A percentile compares a stretch with the other conserved stretches of the same genome.
Conservation (phyloP, 2,888 invertebrate species). For the Pristionchus entomophagus region DNA sequence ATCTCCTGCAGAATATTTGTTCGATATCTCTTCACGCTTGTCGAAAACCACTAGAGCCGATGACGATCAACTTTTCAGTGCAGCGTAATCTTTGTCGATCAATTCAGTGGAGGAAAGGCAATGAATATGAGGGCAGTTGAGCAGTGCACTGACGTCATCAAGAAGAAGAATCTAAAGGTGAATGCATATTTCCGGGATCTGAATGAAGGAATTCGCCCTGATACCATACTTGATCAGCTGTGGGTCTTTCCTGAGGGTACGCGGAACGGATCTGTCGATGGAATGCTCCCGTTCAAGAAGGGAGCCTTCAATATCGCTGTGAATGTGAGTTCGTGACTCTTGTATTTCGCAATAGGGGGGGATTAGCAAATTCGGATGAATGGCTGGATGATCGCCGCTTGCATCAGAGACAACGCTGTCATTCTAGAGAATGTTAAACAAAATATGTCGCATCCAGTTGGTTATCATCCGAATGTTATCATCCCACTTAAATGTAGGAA, state of each 20-base stretch:
- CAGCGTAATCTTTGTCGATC: conserved; percentile 63
- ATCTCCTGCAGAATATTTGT: too few relatives aligned
- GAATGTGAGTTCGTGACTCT: conserved; percentile 52
- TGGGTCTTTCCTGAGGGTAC: conserved; percentile 97
- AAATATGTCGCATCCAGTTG: too few relatives aligned
- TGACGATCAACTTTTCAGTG: conserved; percentile 55
- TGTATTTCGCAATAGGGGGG: too few relatives aligned
- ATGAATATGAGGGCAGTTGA: conserved; percentile 55
- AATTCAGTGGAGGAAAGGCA: conserved; percentile 62
- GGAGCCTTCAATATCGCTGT: conserved; percentile 92
- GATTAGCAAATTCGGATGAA: too few relatives aligned
- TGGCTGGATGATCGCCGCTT: too few relatives aligned
- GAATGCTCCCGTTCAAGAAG: conserved; percentile 92
- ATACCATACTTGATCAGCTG: conserved; percentile 81
- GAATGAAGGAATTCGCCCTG: not conserved
- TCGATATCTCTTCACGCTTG: too few relatives aligned
- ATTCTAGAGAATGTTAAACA: too few relatives aligned
- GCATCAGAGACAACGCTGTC: too few relatives aligned
- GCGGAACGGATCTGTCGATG: conserved; percentile 84
- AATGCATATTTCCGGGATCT: not conserved
- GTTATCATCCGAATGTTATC: too few relatives aligned
- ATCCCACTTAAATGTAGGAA: too few relatives aligned
- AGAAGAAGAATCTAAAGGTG: conserved; percentile 57
- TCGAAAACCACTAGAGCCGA: too few relatives aligned
- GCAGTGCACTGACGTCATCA: conserved; percentile 56